Evolutionary conservation across 2,113 vertebrate species (phyloP), one percentile per base, ranked within the genome.

Genomic region (Psophia crepitans): DNA sequence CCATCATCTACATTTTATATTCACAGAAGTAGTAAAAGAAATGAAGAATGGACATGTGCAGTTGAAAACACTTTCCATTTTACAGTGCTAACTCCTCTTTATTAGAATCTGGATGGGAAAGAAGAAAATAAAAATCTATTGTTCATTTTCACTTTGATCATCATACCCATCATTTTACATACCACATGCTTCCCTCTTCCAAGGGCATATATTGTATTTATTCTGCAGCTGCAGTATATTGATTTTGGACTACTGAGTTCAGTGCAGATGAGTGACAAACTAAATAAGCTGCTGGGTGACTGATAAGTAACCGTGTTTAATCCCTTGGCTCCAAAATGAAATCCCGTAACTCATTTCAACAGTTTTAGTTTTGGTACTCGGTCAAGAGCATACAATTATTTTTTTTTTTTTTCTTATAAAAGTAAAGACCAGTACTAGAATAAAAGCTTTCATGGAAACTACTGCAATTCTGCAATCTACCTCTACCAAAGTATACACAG

Each of bases 71-170:
- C n/a, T 82, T 93, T 68, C 28, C 28, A 41, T 82, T 95, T 95
- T 85, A 77, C 44, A 46, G 12, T 39, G 28, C 37, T 90, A 87
- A 64, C 41, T 82, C 48, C 15, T 96, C 65, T 91, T 79, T 85
- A 83, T 94, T 95, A 84, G 53, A 79, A 89, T 51, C 37, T 76
- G 20, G 37, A 64, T 46, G 32, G n/a, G 26, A 81, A 90, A 86
- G 32, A 82, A 83, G 35, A 90, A 96, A 95, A 92, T 84, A 89
- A 92, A 94, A 87, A 91, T 84, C 84, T 92, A 79, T 89, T 89
- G 41, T 91, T 96, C 89, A 58, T 85, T 96, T 95, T 91, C 77
- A 63, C 71, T 95, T 96, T 95, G 74, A 77, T 87, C 74, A 78
- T 73, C 86, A 58, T 51, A 84, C 69, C 58, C 93, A 90, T 91